Evolutionary conservation across 2,797 vertebrate species (phyloP).

Genomic region (Anisognathus igniventris): DNA sequence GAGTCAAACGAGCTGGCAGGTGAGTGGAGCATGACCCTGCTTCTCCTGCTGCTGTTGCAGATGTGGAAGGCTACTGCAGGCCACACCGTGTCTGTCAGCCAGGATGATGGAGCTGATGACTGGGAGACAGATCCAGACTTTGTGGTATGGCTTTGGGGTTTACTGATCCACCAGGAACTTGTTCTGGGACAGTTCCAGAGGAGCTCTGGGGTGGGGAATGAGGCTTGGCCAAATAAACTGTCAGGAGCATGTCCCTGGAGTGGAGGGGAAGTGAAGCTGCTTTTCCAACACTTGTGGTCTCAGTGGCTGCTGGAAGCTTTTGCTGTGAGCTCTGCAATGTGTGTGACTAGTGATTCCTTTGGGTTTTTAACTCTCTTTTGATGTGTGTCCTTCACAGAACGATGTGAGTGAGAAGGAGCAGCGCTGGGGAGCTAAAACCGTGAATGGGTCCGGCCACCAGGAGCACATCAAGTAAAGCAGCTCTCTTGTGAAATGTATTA

Average conservation of each 20-base stretch:
- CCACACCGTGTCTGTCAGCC: constrained; percentile 75
- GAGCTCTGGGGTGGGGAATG: neutral
- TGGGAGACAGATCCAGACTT: constrained; percentile 98
- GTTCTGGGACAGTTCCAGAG: rapidly evolving
- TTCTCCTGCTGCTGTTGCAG: constrained; percentile 61
- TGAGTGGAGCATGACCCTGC: neutral
- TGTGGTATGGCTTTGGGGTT: constrained; percentile 77
- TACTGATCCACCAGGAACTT: rapidly evolving
- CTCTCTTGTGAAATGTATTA: neutral
- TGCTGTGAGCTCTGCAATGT: neutral
- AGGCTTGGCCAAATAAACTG: neutral
- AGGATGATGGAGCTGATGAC: constrained; percentile 84
- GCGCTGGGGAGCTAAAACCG: constrained; percentile 95
- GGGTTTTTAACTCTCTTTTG: neutral
- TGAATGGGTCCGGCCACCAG: constrained; percentile 92
- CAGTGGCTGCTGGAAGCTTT: neutral
- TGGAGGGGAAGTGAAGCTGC: neutral
- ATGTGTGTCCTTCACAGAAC: constrained; percentile 77
- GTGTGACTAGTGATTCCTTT: neutral
- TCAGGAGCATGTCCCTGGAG: neutral
- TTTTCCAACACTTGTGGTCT: neutral
- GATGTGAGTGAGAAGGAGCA: constrained; percentile 94
- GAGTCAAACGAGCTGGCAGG: rapidly evolving
- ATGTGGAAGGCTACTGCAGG: constrained; percentile 96
- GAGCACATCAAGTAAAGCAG: constrained; percentile 92